Evolutionary conservation across 2,888 invertebrate genomes (phyloP).

Genomic region (Allolobophora icterica): DNA sequence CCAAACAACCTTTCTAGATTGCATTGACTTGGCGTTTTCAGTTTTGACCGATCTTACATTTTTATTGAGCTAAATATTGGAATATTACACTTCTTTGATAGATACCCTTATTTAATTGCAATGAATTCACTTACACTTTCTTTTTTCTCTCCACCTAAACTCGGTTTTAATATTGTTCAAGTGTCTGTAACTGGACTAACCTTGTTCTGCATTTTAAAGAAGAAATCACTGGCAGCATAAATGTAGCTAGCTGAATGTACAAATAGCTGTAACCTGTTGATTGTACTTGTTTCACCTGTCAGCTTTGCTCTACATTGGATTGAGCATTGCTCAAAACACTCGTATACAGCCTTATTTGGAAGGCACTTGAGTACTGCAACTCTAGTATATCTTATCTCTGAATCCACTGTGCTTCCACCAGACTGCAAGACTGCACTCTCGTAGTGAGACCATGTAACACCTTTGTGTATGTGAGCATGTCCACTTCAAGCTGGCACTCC

Average conservation of each 20-base stretch:
- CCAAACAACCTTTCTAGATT: neutral
- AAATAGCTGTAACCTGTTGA: neutral
- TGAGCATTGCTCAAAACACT: neutral
- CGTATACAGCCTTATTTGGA: neutral
- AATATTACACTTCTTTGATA: neutral
- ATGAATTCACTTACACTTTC: neutral
- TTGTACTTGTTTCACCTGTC: neutral
- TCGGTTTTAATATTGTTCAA: slow-evolving; percentile 1
- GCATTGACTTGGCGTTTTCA: neutral
- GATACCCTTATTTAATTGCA: neutral
- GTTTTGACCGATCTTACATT: neutral
- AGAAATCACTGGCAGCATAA: neutral
- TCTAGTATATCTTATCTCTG: neutral
- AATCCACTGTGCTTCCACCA: neutral
- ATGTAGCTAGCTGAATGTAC: neutral
- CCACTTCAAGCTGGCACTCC: neutral
- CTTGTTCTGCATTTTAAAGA: neutral
- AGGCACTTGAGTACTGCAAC: neutral
- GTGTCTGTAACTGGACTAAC: neutral
- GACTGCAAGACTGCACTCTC: neutral
- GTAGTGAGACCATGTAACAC: neutral
- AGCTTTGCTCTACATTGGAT: neutral
- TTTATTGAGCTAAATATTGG: neutral
- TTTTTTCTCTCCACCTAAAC: neutral
- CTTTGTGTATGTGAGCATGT: neutral